Conservation (phyloP, 2,797 vertebrate genomes). For the Agapornis canus region DNA sequence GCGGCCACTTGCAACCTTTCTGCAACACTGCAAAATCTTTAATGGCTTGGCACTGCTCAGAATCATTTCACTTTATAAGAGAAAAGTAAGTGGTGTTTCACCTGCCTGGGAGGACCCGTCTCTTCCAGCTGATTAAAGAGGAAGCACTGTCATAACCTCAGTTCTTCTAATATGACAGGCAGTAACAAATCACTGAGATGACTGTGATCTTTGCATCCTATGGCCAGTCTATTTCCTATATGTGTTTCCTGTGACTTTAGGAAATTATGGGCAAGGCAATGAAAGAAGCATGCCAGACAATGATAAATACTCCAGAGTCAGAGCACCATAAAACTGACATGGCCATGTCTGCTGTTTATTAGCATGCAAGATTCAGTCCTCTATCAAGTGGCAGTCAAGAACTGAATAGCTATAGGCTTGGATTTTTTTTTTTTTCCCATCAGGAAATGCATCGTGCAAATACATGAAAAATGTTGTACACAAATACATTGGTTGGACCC, state of each 20-base stretch:
- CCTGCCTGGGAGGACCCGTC: slow-evolving; percentile 5
- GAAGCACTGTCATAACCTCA: neutral
- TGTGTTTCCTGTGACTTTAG: neutral
- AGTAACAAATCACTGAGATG: slow-evolving; percentile 27
- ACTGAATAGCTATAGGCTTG: neutral
- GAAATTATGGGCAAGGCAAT: neutral
- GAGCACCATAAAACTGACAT: neutral
- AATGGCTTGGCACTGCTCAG: slow-evolving; percentile 4
- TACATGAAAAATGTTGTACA: neutral
- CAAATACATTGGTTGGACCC: neutral
- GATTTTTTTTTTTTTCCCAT: neutral
- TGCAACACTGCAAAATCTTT: slow-evolving; percentile 36
- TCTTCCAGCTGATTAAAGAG: slow-evolving; percentile 34
- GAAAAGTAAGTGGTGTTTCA: slow-evolving; percentile 40
- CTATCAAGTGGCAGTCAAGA: neutral
- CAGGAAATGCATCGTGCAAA: neutral
- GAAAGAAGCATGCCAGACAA: neutral
- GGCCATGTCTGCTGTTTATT: neutral
- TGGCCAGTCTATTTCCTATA: neutral
- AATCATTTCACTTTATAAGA: slow-evolving; percentile 40
- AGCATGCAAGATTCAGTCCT: neutral
- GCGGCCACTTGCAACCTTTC: slow-evolving; percentile 35
- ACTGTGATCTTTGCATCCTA: slow-evolving; percentile 12
- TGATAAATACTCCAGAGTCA: neutral
- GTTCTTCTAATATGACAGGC: slow-evolving; percentile 15